phyloP scores from a whole-genome alignment of 2,113 vertebrate genomes.

The Copsychus sechellarum region DNA sequence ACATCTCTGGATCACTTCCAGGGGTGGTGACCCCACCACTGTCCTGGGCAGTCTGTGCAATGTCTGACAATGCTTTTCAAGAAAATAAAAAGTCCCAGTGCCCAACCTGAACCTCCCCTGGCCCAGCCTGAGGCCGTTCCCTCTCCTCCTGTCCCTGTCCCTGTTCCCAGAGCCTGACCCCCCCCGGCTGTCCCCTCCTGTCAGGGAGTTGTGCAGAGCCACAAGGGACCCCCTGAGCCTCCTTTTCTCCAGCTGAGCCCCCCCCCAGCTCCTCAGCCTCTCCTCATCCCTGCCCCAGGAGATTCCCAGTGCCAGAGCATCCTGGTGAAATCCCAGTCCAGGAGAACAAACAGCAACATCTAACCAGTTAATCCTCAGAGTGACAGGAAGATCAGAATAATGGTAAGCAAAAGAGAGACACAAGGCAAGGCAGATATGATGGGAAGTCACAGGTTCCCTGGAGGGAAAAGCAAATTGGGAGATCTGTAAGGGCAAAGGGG shows the following conservation, averaged over 20 bases:
- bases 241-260: neutral
- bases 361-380: neutral
- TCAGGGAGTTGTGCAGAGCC: neutral
- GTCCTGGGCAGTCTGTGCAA: neutral
- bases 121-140: fast-evolving
- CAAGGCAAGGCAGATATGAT: neutral
- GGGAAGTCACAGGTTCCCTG: neutral
- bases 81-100: neutral
- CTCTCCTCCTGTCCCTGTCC: neutral
- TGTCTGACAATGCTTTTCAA: neutral
- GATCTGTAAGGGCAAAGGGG: neutral
- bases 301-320: neutral
- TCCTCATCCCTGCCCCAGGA: neutral
- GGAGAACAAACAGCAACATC: neutral
- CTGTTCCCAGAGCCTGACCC: neutral
- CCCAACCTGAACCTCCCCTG: fast-evolving
- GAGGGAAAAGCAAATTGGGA: neutral
- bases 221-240: neutral
- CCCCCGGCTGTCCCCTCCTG: neutral
- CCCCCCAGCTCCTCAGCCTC: neutral
- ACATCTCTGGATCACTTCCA: neutral
- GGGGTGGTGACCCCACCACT: neutral
- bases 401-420: neutral
- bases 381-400: neutral
- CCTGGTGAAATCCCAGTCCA: neutral